phyloP scores from a whole-genome alignment of 2,113 vertebrate species.

The Mesembrinibis cayennensis region DNA sequence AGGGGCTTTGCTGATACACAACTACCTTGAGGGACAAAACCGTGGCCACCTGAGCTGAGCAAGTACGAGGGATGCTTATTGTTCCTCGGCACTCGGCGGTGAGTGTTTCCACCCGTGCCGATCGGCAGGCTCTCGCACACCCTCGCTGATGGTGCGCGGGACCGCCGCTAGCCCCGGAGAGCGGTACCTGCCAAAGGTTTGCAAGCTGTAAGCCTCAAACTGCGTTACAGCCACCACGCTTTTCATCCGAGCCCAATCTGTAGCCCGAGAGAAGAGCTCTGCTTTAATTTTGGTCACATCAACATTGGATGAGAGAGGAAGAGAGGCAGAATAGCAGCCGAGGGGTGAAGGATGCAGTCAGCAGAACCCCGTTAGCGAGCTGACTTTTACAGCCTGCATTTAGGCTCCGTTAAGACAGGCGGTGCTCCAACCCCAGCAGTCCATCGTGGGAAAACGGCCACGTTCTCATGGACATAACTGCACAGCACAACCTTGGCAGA shows the following conservation, averaged over 20 bases:
- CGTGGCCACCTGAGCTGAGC: neutral
- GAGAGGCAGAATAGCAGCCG: rapidly evolving
- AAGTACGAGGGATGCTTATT: neutral
- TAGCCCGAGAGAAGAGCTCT: neutral
- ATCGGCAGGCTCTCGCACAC: neutral
- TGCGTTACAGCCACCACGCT: neutral
- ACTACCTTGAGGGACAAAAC: neutral
- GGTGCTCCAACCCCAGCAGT: neutral
- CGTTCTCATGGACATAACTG: rapidly evolving
- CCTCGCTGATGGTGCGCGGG: rapidly evolving
- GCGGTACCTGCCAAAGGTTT: neutral
- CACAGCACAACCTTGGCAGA: too few species aligned
- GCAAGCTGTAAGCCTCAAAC: neutral
- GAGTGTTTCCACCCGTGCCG: neutral
- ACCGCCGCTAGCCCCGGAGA: neutral
- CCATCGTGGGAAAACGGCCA: rapidly evolving
- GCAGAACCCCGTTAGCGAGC: rapidly evolving
- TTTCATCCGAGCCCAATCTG: neutral
- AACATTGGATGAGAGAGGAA: neutral
- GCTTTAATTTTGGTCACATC: neutral
- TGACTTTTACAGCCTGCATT: neutral
- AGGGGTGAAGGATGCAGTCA: neutral
- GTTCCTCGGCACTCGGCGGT: rapidly evolving
- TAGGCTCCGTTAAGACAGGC: neutral
- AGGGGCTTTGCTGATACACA: neutral